Evolutionary conservation across 2,888 invertebrate species (phyloP).

Genomic region (Tetanocera ferruginea): DNA sequence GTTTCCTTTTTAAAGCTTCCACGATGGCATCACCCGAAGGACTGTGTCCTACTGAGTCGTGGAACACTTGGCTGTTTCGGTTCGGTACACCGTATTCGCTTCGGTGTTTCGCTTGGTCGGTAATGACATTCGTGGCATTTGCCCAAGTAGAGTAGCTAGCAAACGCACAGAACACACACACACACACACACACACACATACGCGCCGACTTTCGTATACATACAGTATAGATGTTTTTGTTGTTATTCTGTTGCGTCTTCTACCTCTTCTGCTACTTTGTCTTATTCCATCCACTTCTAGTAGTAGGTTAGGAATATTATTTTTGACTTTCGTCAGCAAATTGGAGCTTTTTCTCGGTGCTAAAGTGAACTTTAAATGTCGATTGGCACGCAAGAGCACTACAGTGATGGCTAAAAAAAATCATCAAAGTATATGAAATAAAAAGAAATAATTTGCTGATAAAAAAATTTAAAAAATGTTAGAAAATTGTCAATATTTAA

Average conservation of each 20-base stretch:
- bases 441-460: too few species aligned
- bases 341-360: slow-evolving; percentile 49
- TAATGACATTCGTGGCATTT: slow-evolving; percentile 39
- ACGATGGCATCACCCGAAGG: slow-evolving; percentile 69
- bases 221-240: slow-evolving; percentile 32
- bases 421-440: too few species aligned
- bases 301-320: slow-evolving; percentile 56
- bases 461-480: too few species aligned
- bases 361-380: slow-evolving; percentile 54
- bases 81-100: too few species aligned
- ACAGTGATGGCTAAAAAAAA: slow-evolving; percentile 46
- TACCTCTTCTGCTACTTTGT: neutral
- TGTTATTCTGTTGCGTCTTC: neutral
- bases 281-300: neutral
- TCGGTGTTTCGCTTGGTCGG: slow-evolving; percentile 46
- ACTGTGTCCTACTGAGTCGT: slow-evolving; percentile 68
- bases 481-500: too few species aligned
- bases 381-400: slow-evolving; percentile 41
- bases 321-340: slow-evolving; percentile 5
- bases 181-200: slow-evolving; percentile 44
- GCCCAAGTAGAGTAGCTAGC: slow-evolving; percentile 14
- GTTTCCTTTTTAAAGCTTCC: slow-evolving; percentile 46
- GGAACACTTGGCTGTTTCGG: slow-evolving; percentile 44
- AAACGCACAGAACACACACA: slow-evolving; percentile 32
- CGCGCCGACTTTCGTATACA: slow-evolving; percentile 43